Conservation (phyloP, 2,113 vertebrate species). For the Nycticebus coucang region DNA sequence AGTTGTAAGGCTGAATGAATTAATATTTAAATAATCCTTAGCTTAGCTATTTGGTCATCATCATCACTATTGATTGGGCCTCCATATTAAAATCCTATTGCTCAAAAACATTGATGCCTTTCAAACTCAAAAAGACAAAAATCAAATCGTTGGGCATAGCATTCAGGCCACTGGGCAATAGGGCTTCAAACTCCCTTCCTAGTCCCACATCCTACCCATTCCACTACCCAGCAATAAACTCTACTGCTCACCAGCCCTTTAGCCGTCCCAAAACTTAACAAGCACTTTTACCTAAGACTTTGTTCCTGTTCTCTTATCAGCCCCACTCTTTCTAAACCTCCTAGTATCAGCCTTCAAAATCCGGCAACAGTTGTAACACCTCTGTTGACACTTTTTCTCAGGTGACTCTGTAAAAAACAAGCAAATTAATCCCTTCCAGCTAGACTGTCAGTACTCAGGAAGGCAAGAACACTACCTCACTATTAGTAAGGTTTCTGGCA, state of each 20-base stretch:
- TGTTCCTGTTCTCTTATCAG: not conserved
- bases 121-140: not conserved
- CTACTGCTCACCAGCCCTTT: not conserved
- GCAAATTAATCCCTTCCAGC: not conserved
- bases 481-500: not conserved
- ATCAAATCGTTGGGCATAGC: not conserved
- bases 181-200: not conserved
- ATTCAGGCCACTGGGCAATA: not conserved
- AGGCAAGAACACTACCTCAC: not conserved
- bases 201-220: not conserved
- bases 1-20: not conserved
- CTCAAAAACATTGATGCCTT: not conserved
- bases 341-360: not conserved
- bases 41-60: not conserved
- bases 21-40: not conserved
- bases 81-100: not conserved
- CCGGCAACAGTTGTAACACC: not conserved
- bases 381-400: not conserved
- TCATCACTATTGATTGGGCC: not conserved
- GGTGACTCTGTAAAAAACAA: not conserved
- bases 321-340: not conserved
- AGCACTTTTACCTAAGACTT: not conserved
- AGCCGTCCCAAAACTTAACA: not conserved
- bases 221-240: not conserved
- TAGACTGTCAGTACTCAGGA: not conserved